phyloP scores from a whole-genome alignment of 2,113 vertebrate genomes.

The Cervus canadensis region DNA sequence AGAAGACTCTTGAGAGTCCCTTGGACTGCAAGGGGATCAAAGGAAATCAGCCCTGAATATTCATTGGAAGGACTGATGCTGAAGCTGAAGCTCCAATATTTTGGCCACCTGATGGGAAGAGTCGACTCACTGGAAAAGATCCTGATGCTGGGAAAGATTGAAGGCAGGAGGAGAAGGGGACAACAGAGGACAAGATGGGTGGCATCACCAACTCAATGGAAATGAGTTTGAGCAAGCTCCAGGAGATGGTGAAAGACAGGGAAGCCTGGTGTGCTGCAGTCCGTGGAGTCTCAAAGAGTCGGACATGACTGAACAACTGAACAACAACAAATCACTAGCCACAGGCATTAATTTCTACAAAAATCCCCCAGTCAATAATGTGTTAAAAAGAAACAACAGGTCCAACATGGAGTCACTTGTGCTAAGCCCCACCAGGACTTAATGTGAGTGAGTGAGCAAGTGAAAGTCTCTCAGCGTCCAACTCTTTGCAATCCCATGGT shows the following conservation, averaged over 20 bases:
- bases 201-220: not conserved
- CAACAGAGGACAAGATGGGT: not conserved
- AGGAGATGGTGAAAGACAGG: not conserved
- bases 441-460: not conserved
- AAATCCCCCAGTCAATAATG: not conserved
- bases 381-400: not conserved
- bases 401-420: not conserved
- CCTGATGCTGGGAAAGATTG: not conserved
- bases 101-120: not conserved
- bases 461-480: not conserved
- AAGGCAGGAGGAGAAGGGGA: not conserved
- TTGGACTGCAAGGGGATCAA: not conserved
- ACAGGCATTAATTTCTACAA: not conserved
- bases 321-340: not conserved
- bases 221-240: not conserved
- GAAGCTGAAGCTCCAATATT: not conserved
- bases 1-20: not conserved
- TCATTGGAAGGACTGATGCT: not conserved
- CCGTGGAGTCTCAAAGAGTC: not conserved
- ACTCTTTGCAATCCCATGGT: not conserved
- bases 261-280: not conserved
- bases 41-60: not conserved
- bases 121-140: not conserved
- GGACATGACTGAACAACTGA: not conserved
- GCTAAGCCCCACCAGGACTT: not conserved